A percentile compares a stretch with the other conserved stretches of the same genome.
phyloP scores from a whole-genome alignment of 2,113 vertebrate genomes.

The Tapirus terrestris region DNA sequence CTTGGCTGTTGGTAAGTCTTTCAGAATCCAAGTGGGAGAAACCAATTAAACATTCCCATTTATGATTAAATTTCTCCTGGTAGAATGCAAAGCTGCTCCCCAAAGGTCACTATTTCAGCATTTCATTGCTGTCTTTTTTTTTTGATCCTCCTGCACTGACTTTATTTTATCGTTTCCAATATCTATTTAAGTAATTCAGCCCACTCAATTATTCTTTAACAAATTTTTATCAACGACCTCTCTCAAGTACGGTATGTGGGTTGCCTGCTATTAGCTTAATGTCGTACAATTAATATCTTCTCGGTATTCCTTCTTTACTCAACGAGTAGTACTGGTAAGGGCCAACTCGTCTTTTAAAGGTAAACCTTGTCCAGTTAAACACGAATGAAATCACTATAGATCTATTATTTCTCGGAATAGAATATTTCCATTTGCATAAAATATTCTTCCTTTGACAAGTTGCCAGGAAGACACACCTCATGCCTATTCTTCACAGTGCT shows the following conservation, averaged over 20 bases:
- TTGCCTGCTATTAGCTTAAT: slow-evolving; percentile 87
- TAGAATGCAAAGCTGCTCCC: neutral
- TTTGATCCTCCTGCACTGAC: neutral
- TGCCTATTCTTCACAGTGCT: slow-evolving; percentile 79
- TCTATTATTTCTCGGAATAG: slow-evolving; percentile 91
- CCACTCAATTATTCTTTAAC: slow-evolving; percentile 82
- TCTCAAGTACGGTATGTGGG: neutral
- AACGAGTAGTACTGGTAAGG: slow-evolving; percentile 81
- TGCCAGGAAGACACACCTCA: slow-evolving; percentile 86
- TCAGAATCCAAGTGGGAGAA: neutral
- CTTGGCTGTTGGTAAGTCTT: neutral
- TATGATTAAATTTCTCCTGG: neutral
- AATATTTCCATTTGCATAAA: slow-evolving; percentile 90
- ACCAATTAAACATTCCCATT: neutral
- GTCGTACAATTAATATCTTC: slow-evolving; percentile 86
- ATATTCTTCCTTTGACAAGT: slow-evolving; percentile 87
- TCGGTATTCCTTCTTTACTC: slow-evolving; percentile 71
- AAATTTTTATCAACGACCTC: slow-evolving; percentile 81
- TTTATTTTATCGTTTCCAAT: slow-evolving; percentile 75
- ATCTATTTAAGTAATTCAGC: slow-evolving; percentile 83
- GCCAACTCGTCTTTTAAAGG: slow-evolving; percentile 84
- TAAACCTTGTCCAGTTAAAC: slow-evolving; percentile 85
- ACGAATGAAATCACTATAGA: slow-evolving; percentile 85
- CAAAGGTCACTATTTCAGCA: neutral
- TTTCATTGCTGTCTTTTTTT: neutral